Percentiles rank a stretch among this genome's conserved stretches.
Conservation (phyloP, 1,140 invertebrate genomes). For the Musca vetustissima region DNA sequence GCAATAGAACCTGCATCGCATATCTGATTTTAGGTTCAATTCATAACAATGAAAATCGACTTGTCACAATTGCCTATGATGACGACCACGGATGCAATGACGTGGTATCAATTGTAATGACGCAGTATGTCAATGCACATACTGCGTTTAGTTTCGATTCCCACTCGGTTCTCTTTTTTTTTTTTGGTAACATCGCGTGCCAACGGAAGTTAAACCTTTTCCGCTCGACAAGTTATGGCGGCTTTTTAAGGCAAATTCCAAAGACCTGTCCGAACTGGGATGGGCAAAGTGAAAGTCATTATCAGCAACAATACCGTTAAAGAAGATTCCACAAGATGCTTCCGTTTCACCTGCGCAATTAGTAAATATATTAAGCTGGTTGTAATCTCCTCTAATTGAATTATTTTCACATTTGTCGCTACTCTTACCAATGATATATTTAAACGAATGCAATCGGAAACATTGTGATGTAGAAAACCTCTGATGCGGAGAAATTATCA, state of each 20-base stretch:
- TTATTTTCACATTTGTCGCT: too few species aligned
- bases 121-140: neutral
- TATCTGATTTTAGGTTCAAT: too few species aligned
- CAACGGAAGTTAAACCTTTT: conserved; percentile 2
- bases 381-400: too few species aligned
- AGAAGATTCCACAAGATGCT: neutral
- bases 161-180: too few species aligned
- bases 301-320: neutral
- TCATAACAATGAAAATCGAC: conserved; percentile 25
- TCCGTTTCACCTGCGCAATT: too few species aligned
- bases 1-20: too few species aligned
- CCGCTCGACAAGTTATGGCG: neutral
- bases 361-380: too few species aligned
- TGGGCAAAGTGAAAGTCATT: neutral
- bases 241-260: conserved; percentile 8
- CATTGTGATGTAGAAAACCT: too few species aligned
- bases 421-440: too few species aligned
- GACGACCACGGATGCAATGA: conserved; percentile 29
- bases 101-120: neutral
- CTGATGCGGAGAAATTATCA: too few species aligned
- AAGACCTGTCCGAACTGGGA: too few species aligned
- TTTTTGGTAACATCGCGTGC: neutral
- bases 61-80: conserved; percentile 52
- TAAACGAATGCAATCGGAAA: too few species aligned
- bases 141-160: neutral